These are phyloP conservation scores for Strix uralensis DNA, from an alignment of 2,113 vertebrate species.

Conservation along the genomic window DNA sequence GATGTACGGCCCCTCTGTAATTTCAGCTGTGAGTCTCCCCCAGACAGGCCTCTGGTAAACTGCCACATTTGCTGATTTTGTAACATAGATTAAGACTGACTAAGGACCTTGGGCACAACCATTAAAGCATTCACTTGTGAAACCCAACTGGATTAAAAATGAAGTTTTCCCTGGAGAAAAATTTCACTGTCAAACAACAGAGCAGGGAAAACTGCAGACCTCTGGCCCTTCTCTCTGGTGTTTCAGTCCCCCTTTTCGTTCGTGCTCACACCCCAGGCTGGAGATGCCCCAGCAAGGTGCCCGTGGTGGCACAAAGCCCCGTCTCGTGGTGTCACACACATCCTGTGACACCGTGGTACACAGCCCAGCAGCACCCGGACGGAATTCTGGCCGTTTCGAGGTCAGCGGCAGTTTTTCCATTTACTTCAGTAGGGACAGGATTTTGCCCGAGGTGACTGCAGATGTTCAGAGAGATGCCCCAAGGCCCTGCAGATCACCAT, in stretches of 20 bases:
- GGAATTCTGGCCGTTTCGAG: fast-evolving
- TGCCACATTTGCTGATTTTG: not conserved
- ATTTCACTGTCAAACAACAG: fast-evolving
- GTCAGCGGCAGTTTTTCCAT: not conserved
- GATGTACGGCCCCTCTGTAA: fast-evolving
- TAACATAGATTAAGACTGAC: not conserved
- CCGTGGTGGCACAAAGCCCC: not conserved
- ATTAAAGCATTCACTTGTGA: not conserved
- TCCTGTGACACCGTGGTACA: fast-evolving
- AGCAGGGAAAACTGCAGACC: not conserved
- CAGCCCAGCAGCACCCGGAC: not conserved
- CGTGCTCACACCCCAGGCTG: fast-evolving
- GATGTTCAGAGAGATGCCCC: slow-evolving; percentile 30
- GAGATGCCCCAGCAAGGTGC: not conserved
- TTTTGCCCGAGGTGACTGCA: slow-evolving; percentile 40
- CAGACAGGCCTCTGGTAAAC: not conserved
- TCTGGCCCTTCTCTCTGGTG: not conserved
- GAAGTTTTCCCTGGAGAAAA: not conserved
- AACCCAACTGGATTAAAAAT: not conserved
- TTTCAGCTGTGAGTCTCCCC: not conserved
- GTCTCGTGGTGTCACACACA: fast-evolving
- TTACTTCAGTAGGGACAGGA: not conserved
- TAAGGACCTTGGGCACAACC: not conserved
- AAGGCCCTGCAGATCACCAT: not conserved
- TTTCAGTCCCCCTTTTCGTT: not conserved